Base-by-base conservation (phyloP, 2,888 invertebrate species). In the Pachymerium ferrugineum region DNA sequence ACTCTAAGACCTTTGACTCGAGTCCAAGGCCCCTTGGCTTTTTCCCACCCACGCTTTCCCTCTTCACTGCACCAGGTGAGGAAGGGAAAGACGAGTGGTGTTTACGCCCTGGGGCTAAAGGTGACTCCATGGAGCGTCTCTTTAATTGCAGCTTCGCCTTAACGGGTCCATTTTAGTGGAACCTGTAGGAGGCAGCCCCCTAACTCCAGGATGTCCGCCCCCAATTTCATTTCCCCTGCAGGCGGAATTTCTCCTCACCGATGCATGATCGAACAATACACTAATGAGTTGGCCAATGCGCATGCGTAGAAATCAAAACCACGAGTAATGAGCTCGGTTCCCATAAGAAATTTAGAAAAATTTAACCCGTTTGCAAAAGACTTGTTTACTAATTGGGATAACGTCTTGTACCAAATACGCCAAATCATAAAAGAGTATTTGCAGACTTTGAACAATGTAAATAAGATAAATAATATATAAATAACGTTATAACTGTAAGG, bases 131-230 rank as follows among this genome's bases (percentile, higher is more conserved):
- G 69, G 69, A 31, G 69, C 30, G 69, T 69, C 54, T 54, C 54
- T 69, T 69, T 69, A 69, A 69, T 69, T 69, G 69, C 69, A 69
- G 69, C 69, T 69, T 69, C 69, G 69, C 33, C 69, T 69, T 69
- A 69, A 69, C 69, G 69, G 33, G 69, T 69, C 69, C 69, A 69
- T 69, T 30, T 30, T 69, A 19, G 19, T 30, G 69, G 33, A 33
- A 31, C 33, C 69, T 30, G 69, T 33, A 69, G 69, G 69, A 33
- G 54, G 54, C 54, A 54, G 38, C 25, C 54, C 54, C 54, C 54
- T 54, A 54, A 54, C 54, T 54, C 25, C 54, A 54, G 54, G 54
- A 54, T 54, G 54, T 54, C 54, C 54, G 54, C 54, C 54, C 54
- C 54, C 54, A 54, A 54, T 54, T 54, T 54, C 54, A 22, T 54